Percentiles rank a stretch among this genome's conserved stretches.
Evolutionary conservation across 2,113 vertebrate species (phyloP).

Genomic region (Parus major): DNA sequence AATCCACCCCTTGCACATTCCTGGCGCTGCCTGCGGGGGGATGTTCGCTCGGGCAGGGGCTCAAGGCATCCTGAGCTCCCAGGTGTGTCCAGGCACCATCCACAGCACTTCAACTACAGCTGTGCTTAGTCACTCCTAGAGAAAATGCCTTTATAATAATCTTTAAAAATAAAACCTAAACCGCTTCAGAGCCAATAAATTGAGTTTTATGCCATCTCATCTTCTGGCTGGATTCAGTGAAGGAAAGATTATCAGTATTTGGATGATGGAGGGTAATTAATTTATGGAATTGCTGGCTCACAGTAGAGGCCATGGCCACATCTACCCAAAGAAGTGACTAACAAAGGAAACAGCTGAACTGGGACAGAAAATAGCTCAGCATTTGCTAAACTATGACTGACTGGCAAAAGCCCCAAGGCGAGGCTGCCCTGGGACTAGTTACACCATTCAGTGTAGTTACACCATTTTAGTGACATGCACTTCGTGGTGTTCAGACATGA

Average conservation of each 20-base stretch:
- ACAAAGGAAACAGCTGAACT: not conserved
- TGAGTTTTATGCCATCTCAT: not conserved
- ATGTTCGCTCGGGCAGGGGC: not conserved
- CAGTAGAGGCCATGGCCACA: not conserved
- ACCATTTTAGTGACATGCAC: not conserved
- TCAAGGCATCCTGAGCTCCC: not conserved
- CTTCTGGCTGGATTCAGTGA: not conserved
- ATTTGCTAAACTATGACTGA: not conserved
- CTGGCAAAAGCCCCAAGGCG: not conserved
- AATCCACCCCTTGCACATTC: not conserved
- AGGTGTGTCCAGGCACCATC: accelerated
- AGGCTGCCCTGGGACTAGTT: not conserved
- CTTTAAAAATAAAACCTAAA: not conserved
- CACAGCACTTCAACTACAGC: not conserved
- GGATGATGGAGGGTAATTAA: not conserved
- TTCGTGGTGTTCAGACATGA: not conserved
- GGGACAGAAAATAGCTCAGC: not conserved
- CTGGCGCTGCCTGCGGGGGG: not conserved
- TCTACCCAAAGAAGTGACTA: not conserved
- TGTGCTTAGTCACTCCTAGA: not conserved
- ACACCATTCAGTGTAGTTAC: not conserved
- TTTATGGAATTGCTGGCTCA: not conserved
- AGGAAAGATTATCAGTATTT: not conserved
- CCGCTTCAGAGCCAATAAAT: not conserved
- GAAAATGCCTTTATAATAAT: not conserved